Conservation (phyloP, 2,797 vertebrate species). For the Lepidocolaptes lacrymiger region DNA sequence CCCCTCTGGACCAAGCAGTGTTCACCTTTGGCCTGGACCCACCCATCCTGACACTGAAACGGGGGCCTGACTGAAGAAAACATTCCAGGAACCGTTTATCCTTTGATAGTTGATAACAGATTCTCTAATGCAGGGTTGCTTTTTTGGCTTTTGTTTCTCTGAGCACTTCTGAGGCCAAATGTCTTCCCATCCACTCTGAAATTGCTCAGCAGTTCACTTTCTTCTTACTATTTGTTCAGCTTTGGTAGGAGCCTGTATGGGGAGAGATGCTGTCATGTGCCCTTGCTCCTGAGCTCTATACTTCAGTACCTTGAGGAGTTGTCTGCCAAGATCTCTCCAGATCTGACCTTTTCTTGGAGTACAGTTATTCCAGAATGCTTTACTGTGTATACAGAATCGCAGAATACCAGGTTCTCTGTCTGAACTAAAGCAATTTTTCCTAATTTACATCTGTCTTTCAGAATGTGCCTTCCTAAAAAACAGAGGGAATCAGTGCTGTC, state of each 20-base stretch:
- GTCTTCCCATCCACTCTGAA: neutral
- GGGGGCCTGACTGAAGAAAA: neutral
- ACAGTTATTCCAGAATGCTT: neutral
- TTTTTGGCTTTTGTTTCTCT: neutral
- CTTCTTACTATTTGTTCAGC: rapidly evolving
- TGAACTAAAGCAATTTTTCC: neutral
- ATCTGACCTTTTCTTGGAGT: neutral
- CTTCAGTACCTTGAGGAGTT: neutral
- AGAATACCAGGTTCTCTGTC: neutral
- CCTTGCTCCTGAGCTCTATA: neutral
- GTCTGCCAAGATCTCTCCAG: neutral
- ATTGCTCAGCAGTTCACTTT: neutral
- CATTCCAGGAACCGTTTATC: conserved; percentile 29
- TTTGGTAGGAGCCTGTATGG: neutral
- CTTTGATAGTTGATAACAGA: neutral
- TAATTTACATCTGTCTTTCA: neutral
- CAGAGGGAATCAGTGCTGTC: neutral
- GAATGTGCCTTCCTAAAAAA: neutral
- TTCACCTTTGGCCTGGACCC: neutral
- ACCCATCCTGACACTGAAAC: neutral
- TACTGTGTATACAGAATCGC: neutral
- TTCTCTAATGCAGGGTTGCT: neutral
- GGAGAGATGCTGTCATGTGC: neutral
- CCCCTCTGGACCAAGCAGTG: neutral
- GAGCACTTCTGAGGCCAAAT: neutral